These are phyloP conservation scores for Choreutis nemorana DNA, from an alignment of 2,888 invertebrate species.

Conservation along the genomic window DNA sequence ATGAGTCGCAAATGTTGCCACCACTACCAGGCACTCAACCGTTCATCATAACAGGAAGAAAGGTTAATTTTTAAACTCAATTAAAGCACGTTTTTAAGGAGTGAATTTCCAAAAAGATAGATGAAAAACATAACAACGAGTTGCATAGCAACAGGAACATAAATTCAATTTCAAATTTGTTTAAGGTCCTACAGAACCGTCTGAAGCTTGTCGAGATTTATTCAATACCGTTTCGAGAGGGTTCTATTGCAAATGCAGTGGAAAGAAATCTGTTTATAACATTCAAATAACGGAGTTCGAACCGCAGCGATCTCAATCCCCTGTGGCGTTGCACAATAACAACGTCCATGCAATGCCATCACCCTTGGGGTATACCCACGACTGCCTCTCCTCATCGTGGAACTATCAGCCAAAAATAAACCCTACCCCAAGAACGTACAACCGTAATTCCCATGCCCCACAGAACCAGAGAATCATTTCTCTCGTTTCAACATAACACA, in stretches of 20 bases:
- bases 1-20: too few species aligned
- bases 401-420: conserved; percentile 13
- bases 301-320: conserved; percentile 29
- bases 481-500: conserved; percentile 43
- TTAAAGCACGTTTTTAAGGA: too few species aligned
- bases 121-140: too few species aligned
- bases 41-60: too few species aligned
- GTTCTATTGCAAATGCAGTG: conserved; percentile 13
- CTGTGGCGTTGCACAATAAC: conserved; percentile 37
- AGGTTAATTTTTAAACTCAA: too few species aligned
- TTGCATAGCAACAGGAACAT: too few species aligned
- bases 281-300: conserved; percentile 17
- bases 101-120: too few species aligned
- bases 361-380: conserved; percentile 24
- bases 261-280: conserved; percentile 16
- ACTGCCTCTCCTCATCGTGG: conserved; percentile 14
- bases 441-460: neutral
- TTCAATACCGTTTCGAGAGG: too few species aligned
- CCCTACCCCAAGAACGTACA: conserved; percentile 7
- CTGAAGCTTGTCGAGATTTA: too few species aligned
- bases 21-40: too few species aligned
- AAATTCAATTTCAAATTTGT: too few species aligned
- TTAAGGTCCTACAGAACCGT: too few species aligned
- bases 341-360: conserved; percentile 12
- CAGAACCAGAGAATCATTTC: conserved; percentile 18